Base-by-base conservation (phyloP, 2,797 vertebrate genomes). In the Huso huso region DNA sequence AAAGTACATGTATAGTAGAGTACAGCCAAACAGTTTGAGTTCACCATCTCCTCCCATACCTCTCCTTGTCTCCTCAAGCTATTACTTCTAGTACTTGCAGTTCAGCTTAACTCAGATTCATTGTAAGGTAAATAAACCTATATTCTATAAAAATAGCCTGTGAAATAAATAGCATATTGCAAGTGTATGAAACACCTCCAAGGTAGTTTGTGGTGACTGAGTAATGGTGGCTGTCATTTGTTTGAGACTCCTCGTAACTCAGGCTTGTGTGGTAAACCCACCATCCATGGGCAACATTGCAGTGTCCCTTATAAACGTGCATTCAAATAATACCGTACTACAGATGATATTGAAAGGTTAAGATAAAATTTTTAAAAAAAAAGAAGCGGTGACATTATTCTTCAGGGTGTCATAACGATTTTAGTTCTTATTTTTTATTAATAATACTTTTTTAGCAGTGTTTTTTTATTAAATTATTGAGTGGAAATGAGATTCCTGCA, bases 131-230 rank as follows among this genome's bases (percentile, higher is more conserved):
- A 62, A 62, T 62, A 62, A 62, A 48, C 3, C 6, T 62, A 23
- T 62, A 62, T 62, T 62, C 37, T 37, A 37, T 37, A 9, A 62
- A n/a, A 48, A 62, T 62, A 18, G 15, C 18, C 61, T 3, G 11
- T 62, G 61, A 62, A 23, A 62, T 62, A 62, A 62, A 62, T 48
- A 62, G 15, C 61, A 62, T 23, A 37, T 62, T 62, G 61, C 61
- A 37, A 62, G 61, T 48, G 15, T 48, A 9, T 62, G 13, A 61
- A 65, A 18, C 7, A 1, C 10, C 48, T 51, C 48, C 49, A 37
- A 48, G 15, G 62, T 61, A 60, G 51, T 65, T 53, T 65, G n/a
- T 10, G 15, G 51, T 5, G 52, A 51, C 51, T 53, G 64, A 23
- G 52, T 65, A 65, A 65, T 65, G 51, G 18, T 18, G 13, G 8